A percentile compares a stretch with the other conserved stretches of the same genome.
Evolutionary conservation across 2,888 invertebrate genomes (phyloP).

Genomic region (Thyatira batis): DNA sequence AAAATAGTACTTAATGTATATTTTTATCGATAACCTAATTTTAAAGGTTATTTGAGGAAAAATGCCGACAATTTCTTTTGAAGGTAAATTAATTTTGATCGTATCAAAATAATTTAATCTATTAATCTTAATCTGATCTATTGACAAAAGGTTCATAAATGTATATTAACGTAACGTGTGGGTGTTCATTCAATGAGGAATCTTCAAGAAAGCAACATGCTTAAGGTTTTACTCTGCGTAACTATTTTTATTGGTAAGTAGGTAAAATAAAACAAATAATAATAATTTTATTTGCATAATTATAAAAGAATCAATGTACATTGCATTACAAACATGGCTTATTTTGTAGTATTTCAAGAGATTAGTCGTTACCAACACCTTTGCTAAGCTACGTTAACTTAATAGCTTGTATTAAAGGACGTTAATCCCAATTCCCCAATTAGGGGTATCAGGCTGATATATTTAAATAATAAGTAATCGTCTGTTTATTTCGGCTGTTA

Average conservation of each 20-base stretch:
- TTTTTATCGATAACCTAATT: background rate
- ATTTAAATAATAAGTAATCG: too few species aligned
- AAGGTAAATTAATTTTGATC: background rate
- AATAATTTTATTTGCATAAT: too few species aligned
- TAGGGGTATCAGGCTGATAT: too few species aligned
- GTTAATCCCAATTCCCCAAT: too few species aligned
- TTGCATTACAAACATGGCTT: too few species aligned
- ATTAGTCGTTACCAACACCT: too few species aligned
- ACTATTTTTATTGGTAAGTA: conserved; percentile 1
- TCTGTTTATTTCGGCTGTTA: too few species aligned
- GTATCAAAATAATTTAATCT: background rate
- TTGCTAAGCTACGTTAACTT: too few species aligned
- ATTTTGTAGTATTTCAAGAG: too few species aligned
- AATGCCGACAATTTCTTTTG: background rate
- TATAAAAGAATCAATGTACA: too few species aligned
- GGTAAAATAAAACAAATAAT: too few species aligned
- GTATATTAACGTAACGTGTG: background rate
- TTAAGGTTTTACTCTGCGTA: conserved; percentile 23
- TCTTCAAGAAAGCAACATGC: conserved; percentile 17
- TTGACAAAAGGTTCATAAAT: background rate
- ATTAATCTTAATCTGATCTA: background rate
- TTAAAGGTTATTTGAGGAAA: background rate
- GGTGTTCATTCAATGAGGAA: background rate
- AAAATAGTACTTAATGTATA: background rate
- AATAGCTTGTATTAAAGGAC: too few species aligned